Evolutionary conservation across 2,113 vertebrate species (phyloP).

Genomic region (Mus musculus): DNA sequence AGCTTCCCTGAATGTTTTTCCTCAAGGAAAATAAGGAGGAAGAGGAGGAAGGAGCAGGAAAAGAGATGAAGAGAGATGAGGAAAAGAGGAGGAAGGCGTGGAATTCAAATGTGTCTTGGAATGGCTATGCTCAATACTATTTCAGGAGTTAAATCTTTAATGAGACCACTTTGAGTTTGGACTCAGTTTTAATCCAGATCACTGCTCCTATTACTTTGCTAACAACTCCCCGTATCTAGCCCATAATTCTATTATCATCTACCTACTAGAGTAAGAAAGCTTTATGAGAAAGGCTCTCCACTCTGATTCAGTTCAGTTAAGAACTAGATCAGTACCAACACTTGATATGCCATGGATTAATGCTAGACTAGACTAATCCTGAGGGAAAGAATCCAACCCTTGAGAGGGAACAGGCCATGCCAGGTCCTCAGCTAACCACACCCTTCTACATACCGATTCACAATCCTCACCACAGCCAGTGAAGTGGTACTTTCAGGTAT

Average conservation of each 20-base stretch:
- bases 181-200: not conserved
- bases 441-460: not conserved
- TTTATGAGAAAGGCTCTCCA: not conserved
- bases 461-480: not conserved
- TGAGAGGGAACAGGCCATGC: not conserved
- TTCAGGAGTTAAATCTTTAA: not conserved
- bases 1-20: not conserved
- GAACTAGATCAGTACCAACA: not conserved
- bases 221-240: not conserved
- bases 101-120: not conserved
- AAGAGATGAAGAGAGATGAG: not conserved
- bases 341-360: rapidly evolving
- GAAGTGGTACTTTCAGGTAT: not conserved
- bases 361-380: not conserved
- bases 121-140: not conserved
- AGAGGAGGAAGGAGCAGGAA: not conserved
- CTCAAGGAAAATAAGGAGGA: not conserved
- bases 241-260: not conserved
- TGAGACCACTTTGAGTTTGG: not conserved
- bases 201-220: not conserved
- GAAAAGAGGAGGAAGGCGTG: not conserved
- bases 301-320: not conserved
- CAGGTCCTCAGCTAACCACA: not conserved
- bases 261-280: not conserved
- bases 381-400: not conserved